phyloP scores from a whole-genome alignment of 2,888 invertebrate species.

The Eristalinus sepulchralis region DNA sequence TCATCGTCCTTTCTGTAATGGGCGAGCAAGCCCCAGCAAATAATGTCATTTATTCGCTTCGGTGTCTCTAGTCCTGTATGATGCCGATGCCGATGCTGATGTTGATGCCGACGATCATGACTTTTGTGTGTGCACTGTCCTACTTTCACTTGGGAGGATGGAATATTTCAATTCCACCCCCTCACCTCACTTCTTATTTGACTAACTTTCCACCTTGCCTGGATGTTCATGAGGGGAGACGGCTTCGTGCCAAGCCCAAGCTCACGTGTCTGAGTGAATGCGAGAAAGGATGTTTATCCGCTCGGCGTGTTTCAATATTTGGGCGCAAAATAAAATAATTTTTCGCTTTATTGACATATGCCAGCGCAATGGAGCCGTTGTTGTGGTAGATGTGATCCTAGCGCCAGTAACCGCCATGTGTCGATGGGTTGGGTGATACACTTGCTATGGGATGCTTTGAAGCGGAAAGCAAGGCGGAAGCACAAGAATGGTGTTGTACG shows the following conservation, averaged over 20 bases:
- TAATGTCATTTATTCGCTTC: conserved; percentile 55
- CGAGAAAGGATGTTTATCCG: conserved; percentile 57
- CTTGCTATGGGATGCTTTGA: not conserved
- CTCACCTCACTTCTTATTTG: conserved; percentile 24
- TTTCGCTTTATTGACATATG: conserved; percentile 45
- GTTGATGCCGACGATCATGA: conserved; percentile 22
- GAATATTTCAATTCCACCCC: conserved; percentile 56
- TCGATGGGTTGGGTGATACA: not conserved
- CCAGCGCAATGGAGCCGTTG: not conserved
- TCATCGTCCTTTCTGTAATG: conserved; percentile 9
- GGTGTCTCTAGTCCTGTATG: conserved; percentile 54
- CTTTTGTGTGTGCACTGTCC: conserved; percentile 23
- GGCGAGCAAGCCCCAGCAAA: conserved; percentile 45
- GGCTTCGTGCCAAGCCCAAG: not conserved
- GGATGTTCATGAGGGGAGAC: no score
- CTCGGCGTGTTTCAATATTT: conserved; percentile 58
- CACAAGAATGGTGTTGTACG: no score
- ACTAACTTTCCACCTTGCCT: no score
- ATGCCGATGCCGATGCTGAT: conserved; percentile 34
- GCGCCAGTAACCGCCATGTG: not conserved
- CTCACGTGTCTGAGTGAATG: conserved; percentile 33
- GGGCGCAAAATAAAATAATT: conserved; percentile 50
- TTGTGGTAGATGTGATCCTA: conserved; percentile 5
- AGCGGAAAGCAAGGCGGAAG: no score
- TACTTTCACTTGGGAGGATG: conserved; percentile 17